A percentile compares a stretch with the other conserved stretches of the same genome.
Conservation (phyloP, 2,888 invertebrate species). For the Lithodes maja region DNA sequence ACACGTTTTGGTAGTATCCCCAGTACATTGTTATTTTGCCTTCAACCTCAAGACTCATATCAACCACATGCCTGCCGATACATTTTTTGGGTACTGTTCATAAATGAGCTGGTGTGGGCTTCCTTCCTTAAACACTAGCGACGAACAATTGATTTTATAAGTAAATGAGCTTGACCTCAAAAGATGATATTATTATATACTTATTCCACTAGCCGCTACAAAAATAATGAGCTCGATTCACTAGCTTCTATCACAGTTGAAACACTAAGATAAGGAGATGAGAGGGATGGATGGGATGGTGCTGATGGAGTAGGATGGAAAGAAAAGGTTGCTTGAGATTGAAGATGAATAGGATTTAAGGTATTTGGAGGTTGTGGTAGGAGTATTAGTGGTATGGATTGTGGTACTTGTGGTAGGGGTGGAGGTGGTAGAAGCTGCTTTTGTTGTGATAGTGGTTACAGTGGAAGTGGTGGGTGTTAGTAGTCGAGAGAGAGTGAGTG, state of each 20-base stretch:
- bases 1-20: no score
- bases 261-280: background rate
- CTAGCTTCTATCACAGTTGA: background rate
- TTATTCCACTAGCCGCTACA: background rate
- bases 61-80: no score
- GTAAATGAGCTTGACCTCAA: background rate
- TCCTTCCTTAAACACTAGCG: background rate
- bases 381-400: background rate
- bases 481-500: no score
- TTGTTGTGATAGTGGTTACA: background rate
- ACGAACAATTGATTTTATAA: background rate
- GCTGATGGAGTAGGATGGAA: no score
- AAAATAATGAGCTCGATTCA: background rate
- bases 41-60: no score
- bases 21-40: no score
- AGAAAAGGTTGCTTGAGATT: background rate
- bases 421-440: background rate
- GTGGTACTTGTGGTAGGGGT: background rate
- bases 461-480: no score
- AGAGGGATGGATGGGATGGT: background rate
- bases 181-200: no score
- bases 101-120: background rate
- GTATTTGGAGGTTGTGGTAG: background rate
- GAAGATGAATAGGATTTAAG: background rate
- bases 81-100: no score